Base-by-base conservation (phyloP, 2,888 invertebrate genomes). In the Lacanobia oleracea region DNA sequence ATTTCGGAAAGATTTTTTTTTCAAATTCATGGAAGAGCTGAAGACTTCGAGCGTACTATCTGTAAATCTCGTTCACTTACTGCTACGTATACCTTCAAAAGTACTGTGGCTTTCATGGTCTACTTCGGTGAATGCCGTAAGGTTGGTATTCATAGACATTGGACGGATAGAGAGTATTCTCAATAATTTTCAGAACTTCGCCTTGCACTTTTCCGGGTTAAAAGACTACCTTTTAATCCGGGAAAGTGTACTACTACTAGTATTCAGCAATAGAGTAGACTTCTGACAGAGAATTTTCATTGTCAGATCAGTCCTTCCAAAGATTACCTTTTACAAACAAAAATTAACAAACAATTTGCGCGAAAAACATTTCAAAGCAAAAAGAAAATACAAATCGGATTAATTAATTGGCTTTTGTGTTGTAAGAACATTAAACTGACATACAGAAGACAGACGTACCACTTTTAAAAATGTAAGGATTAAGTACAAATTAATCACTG, bases 111-210 rank as follows among this genome's bases (percentile, higher is more conserved):
- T 40, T 21, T 40, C 12, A 64, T 53, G 18, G 37, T 63, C 14
- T 21, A 23, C 14, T 45, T 69, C 16, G n/a, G 14, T 40, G 37
- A 40, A 21, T 10, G 27, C 27, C 27, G 1, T 27, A 2, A 27
- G 2, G 23, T 16, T 18, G 23, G 40, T 40, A 40, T 53, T 64
- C 64, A 53, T 18, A 64, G 23, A 54, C 18, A 64, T 64, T 40
- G 14, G 48, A 8, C 7, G 8, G 16, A 51, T 37, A 37, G 37
- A 21, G 16, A 16, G 7, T 10, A 21, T 27, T 21, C 9, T 33
- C 48, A 9, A n/a, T 54, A 27, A 27, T 23, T 16, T 1, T 43
- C 1, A 43, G 40, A 9, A 40, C 9, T 2, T 40, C 2, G 6
- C 33, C 33, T 9, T 40, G 9, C 40, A 40, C 2, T 40, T 40